Conservation (phyloP, 2,797 vertebrate species). For the Pseudochromis fuscus region DNA sequence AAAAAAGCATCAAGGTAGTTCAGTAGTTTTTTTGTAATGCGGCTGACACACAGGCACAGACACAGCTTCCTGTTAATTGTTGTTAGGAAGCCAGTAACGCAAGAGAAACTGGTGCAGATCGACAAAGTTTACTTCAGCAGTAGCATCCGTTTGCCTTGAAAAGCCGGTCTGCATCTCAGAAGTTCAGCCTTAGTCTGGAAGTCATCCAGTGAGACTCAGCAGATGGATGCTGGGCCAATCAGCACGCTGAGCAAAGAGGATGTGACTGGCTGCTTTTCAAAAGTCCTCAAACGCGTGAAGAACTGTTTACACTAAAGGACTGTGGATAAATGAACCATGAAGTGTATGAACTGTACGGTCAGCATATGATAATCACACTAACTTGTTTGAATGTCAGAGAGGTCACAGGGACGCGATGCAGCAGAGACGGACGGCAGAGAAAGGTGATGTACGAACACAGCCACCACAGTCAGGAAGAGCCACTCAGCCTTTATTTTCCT, state of each 20-base stretch:
- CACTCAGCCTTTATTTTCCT: constrained; percentile 25
- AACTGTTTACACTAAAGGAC: background rate
- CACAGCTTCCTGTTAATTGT: no score
- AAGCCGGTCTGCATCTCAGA: background rate
- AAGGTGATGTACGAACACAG: constrained; percentile 45
- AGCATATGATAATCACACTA: background rate
- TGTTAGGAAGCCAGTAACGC: no score
- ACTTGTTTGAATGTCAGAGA: constrained; percentile 2
- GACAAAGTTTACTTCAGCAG: background rate
- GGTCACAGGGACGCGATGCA: no score
- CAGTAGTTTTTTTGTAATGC: no score
- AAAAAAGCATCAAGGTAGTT: no score
- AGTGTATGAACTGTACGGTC: constrained; percentile 3
- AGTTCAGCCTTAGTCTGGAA: constrained; percentile 3
- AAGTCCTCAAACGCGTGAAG: background rate
- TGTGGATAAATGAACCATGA: background rate
- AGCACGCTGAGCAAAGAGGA: constrained; percentile 4
- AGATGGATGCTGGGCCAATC: constrained; percentile 3
- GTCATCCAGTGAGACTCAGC: constrained; percentile 3
- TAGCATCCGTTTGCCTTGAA: background rate
- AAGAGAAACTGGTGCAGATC: background rate
- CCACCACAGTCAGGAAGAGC: constrained; percentile 29
- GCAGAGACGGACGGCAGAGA: constrained; percentile 15
- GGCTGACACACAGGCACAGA: no score
- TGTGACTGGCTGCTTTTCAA: background rate